Evolutionary conservation across 2,888 invertebrate species (phyloP), one percentile per base, ranked within the genome.

Genomic region (Colletes collaris): DNA sequence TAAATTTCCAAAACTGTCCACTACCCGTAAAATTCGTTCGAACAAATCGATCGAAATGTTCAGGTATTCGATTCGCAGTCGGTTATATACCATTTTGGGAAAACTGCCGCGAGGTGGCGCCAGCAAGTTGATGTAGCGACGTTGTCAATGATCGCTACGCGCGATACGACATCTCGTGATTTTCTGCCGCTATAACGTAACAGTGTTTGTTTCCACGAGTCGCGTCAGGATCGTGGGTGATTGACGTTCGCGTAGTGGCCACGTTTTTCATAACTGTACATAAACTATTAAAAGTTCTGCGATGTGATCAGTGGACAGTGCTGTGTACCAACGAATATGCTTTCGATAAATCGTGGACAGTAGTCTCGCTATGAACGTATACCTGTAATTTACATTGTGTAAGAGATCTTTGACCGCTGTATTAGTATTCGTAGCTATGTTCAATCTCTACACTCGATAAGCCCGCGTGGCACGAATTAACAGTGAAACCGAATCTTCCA

Each of bases 391-490:
- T 55, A 35, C 37, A 27, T 50, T 16, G 16, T 60, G 27, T 10
- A 58, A 46, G 19, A 68, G 64, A 77, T 69, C 68, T 67, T 76
- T 52, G 77, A 77, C 67, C 68, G 56, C 37, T 76, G 19, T 37
- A 63, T 70, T 75, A 64, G n/a, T 53, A 72, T 44, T 65, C 50
- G 68, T 19, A 50, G 79, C 78, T 78, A 78, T 78, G 64, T 78
- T 78, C 78, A 78, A 70, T 8, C 59, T 53, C n/a, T 60, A 60
- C 60, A 37, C 13, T 27, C 64, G 64, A 78, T 55, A 60, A 78
- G 78, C 79, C 79, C 78, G 78, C 78, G 78, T 78, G 79, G 79
- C 78, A 78, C 50, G 40, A 78, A 78, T 69, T 59, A 53, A 68
- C 13, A 68, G 40, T 59, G 53, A 77, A 63, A 64, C n/a, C 59